A percentile compares a stretch with the other conserved stretches of the same genome.
Conservation (phyloP, 2,888 invertebrate species). For the Meiosimyza platycephala region DNA sequence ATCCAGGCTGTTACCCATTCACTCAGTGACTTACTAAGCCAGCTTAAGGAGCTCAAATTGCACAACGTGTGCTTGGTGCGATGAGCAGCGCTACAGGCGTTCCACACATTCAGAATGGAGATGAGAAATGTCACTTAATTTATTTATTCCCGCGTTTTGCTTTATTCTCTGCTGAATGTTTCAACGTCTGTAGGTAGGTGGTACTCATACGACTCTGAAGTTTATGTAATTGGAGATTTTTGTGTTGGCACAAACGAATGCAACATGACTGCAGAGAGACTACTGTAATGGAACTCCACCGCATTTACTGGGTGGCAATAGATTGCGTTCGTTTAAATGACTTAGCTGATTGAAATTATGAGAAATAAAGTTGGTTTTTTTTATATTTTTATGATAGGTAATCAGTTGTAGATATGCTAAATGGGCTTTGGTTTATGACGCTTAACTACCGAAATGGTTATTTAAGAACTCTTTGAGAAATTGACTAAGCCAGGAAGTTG, state of each 20-base stretch:
- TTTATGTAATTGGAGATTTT: background rate
- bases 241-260: background rate
- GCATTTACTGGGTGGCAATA: background rate
- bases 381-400: too few relatives aligned
- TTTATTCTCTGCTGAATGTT: background rate
- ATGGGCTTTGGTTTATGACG: too few relatives aligned
- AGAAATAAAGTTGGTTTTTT: too few relatives aligned
- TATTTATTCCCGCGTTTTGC: constrained; percentile 14
- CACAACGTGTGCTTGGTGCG: constrained; percentile 20
- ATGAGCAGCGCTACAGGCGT: constrained; percentile 10
- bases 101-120: background rate
- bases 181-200: too few relatives aligned
- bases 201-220: background rate
- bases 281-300: background rate
- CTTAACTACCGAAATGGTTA: too few relatives aligned
- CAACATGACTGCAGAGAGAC: constrained; percentile 19
- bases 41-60: constrained; percentile 30
- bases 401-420: too few relatives aligned
- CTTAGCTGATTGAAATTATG: too few relatives aligned
- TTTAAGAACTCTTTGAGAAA: too few relatives aligned
- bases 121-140: constrained; percentile 29
- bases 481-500: too few relatives aligned
- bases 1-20: background rate
- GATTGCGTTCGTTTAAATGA: background rate
- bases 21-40: background rate